phyloP scores from a whole-genome alignment of 1,140 invertebrate genomes.

The Hirudo medicinalis region DNA sequence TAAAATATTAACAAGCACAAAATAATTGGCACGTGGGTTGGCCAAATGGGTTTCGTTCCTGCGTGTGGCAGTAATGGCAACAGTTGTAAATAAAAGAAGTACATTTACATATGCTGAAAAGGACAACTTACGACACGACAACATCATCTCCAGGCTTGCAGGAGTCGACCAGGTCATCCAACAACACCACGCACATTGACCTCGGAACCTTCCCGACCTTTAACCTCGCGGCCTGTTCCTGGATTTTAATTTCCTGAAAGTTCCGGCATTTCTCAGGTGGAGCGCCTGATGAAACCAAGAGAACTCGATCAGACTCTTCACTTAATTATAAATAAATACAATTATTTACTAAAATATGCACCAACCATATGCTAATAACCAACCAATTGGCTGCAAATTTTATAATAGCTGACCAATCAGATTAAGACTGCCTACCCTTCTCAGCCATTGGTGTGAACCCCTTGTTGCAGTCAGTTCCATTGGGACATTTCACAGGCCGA shows the following conservation, averaged over 20 bases:
- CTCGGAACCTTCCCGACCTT: slow-evolving; percentile 58
- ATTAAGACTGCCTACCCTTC: slow-evolving; percentile 29
- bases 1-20: no score
- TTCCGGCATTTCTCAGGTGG: slow-evolving; percentile 57
- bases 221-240: slow-evolving; percentile 61
- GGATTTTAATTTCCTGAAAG: slow-evolving; percentile 77
- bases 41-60: no score
- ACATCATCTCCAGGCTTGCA: slow-evolving; percentile 81
- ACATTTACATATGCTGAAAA: no score
- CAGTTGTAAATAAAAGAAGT: no score
- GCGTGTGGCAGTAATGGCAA: no score
- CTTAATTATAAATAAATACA: not conserved
- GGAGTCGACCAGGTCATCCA: slow-evolving; percentile 71
- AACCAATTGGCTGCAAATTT: not conserved
- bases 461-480: slow-evolving; percentile 46
- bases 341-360: not conserved
- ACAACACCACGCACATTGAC: slow-evolving; percentile 63
- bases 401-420: not conserved
- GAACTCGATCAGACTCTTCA: not conserved
- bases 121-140: slow-evolving; percentile 54
- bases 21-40: no score
- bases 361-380: not conserved
- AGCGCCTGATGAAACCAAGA: slow-evolving; percentile 25
- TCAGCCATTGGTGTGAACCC: slow-evolving; percentile 42
- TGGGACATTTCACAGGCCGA: slow-evolving; percentile 50